Conservation (phyloP, 2,888 invertebrate genomes). For the Dendrolimus pini region DNA sequence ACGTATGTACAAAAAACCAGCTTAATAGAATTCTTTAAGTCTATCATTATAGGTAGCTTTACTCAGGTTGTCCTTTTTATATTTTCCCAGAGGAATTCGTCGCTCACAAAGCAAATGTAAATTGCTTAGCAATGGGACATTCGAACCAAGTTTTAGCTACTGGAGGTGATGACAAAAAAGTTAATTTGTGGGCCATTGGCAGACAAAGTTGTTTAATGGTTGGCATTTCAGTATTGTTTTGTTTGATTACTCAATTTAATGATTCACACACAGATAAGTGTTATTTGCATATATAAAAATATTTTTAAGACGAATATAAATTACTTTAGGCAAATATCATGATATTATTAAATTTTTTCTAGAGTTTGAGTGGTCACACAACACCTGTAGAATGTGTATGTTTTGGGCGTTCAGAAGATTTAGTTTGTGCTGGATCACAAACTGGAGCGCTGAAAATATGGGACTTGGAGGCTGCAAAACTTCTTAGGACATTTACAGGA, state of each 20-base stretch:
- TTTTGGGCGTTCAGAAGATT: constrained; percentile 95
- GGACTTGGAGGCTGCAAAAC: constrained; percentile 96
- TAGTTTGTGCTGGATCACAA: constrained; percentile 96
- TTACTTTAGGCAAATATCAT: neutral
- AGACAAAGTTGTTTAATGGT: constrained; percentile 97
- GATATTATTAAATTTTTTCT: constrained; percentile 24
- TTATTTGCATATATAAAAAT: neutral
- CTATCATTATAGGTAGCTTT: neutral
- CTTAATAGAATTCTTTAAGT: neutral
- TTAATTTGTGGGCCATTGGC: constrained; percentile 97
- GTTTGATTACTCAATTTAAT: neutral
- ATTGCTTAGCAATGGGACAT: constrained; percentile 92
- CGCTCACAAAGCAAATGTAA: constrained; percentile 91
- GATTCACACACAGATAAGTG: neutral
- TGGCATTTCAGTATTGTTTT: constrained; percentile 26
- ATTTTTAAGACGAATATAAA: neutral
- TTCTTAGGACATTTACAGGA: constrained; percentile 92
- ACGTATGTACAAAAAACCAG: constrained; percentile 76
- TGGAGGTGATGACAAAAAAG: constrained; percentile 97
- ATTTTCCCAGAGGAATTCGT: constrained; percentile 87
- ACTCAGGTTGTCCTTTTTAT: neutral
- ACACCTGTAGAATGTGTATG: constrained; percentile 96
- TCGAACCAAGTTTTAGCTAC: constrained; percentile 94
- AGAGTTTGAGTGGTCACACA: constrained; percentile 95
- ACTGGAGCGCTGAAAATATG: constrained; percentile 96